Conservation (phyloP, 1,140 invertebrate species). For the Plutomurus gul region DNA sequence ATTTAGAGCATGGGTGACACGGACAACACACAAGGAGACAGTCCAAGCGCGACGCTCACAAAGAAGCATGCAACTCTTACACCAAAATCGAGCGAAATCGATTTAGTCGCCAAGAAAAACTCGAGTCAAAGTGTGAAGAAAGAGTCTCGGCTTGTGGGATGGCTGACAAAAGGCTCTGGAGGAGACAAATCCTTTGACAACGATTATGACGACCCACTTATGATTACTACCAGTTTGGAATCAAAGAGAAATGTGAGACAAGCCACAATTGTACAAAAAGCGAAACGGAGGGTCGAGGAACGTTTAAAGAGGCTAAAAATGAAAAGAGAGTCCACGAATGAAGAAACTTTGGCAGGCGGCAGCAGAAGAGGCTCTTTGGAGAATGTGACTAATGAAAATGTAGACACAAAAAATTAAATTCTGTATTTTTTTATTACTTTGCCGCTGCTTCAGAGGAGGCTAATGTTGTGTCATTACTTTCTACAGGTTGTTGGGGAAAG, state of each 20-base stretch:
- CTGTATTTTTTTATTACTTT: background rate
- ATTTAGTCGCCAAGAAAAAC: conserved; percentile 46
- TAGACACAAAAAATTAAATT: background rate
- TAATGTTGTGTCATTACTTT: background rate
- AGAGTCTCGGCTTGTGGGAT: conserved; percentile 46
- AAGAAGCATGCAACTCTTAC: conserved; percentile 54
- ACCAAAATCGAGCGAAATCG: conserved; percentile 55
- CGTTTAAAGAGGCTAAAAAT: conserved; percentile 70
- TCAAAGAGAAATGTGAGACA: conserved; percentile 46
- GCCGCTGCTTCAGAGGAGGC: background rate
- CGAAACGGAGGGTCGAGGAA: conserved; percentile 81
- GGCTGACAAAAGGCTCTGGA: conserved; percentile 44
- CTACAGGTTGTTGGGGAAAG: conserved; percentile 48
- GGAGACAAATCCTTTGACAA: conserved; percentile 50
- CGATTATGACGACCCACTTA: conserved; percentile 40
- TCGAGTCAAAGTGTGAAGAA: conserved; percentile 36
- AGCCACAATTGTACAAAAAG: conserved; percentile 66
- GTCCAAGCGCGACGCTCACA: conserved; percentile 54
- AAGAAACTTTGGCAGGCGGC: conserved; percentile 45
- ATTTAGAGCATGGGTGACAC: conserved; percentile 55
- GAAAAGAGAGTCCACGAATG: conserved; percentile 53
- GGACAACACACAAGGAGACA: conserved; percentile 55
- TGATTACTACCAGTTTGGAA: background rate
- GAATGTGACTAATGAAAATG: conserved; percentile 48
- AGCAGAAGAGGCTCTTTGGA: conserved; percentile 50